Evolutionary conservation across 2,888 invertebrate genomes (phyloP).

Genomic region (Cyclophora albipunctata): DNA sequence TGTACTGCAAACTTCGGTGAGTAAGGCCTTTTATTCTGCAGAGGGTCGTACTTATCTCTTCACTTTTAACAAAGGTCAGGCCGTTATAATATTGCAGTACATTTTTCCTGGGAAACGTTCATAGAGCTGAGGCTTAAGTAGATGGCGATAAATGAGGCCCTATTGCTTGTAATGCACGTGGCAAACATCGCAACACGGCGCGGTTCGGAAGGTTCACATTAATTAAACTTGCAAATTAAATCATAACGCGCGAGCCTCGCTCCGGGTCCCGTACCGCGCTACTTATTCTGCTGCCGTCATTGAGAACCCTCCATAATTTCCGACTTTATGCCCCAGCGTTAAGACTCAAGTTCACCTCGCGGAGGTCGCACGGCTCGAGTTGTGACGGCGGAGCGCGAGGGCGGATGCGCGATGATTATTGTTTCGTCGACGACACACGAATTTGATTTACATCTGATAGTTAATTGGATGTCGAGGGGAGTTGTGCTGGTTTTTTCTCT

Average conservation of each 20-base stretch:
- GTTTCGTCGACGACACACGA: slow-evolving; percentile 19
- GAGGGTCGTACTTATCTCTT: too few relatives aligned
- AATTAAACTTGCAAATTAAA: slow-evolving; percentile 57
- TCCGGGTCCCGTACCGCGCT: slow-evolving; percentile 1
- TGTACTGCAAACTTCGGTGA: too few relatives aligned
- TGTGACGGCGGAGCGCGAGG: not conserved
- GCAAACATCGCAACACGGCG: slow-evolving; percentile 28
- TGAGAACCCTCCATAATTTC: not conserved
- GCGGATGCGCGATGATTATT: slow-evolving; percentile 15
- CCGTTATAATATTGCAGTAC: too few relatives aligned
- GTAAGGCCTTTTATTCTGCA: too few relatives aligned
- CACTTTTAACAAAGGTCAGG: too few relatives aligned
- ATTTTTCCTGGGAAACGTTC: too few relatives aligned
- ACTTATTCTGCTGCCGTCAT: not conserved
- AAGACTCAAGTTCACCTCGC: not conserved
- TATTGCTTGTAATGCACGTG: slow-evolving; percentile 5
- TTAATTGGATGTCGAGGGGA: slow-evolving; percentile 16
- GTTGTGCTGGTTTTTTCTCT: not conserved
- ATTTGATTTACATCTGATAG: slow-evolving; percentile 25
- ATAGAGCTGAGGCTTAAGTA: too few relatives aligned
- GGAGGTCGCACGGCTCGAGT: not conserved
- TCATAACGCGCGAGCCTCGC: slow-evolving; percentile 31
- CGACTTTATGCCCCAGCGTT: not conserved
- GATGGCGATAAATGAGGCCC: too few relatives aligned
- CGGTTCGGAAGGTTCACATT: slow-evolving; percentile 45